phyloP scores from a whole-genome alignment of 2,797 vertebrate genomes.

The Tragelaphus oryx region DNA sequence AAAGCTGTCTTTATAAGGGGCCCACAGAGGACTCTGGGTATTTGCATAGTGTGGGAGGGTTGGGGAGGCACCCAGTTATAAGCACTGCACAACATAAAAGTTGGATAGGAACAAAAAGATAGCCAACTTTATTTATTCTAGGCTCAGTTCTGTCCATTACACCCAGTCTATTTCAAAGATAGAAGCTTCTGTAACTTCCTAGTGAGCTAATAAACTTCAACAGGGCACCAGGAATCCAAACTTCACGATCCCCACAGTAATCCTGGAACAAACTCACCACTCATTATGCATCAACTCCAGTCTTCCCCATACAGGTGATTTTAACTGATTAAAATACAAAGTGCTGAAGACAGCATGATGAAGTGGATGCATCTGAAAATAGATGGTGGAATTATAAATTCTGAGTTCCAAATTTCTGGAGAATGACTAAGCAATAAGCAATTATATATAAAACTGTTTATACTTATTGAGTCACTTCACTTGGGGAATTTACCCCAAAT shows the following conservation, averaged over 20 bases:
- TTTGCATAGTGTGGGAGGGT: neutral
- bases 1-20: neutral
- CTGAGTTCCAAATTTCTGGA: neutral
- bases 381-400: neutral
- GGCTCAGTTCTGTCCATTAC: neutral
- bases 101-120: neutral
- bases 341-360: neutral
- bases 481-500: neutral
- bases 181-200: neutral
- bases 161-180: neutral
- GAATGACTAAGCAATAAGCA: neutral
- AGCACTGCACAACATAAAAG: neutral
- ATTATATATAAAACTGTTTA: neutral
- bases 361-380: neutral
- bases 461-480: neutral
- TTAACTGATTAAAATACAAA: slow-evolving; percentile 9
- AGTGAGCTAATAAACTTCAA: neutral
- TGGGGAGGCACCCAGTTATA: neutral
- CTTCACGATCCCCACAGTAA: neutral
- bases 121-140: neutral
- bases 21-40: neutral
- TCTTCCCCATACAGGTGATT: neutral
- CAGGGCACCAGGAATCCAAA: neutral
- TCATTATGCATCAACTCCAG: neutral
- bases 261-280: neutral